Evolutionary conservation across 2,888 invertebrate species (phyloP).

Genomic region (Tridacna gigas): DNA sequence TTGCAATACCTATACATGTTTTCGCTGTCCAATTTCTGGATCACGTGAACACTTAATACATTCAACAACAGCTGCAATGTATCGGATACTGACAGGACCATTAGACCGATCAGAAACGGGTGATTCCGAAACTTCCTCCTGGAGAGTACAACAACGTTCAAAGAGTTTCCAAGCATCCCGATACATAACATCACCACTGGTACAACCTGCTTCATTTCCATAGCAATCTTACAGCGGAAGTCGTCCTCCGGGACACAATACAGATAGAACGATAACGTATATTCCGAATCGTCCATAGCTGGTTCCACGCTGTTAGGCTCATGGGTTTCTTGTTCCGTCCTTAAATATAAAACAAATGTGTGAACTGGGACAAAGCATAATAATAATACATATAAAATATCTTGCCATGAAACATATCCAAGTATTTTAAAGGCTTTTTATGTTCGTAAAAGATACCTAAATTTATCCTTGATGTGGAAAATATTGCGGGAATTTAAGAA

Average conservation of each 20-base stretch:
- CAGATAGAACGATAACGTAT: conserved; percentile 1
- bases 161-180: neutral
- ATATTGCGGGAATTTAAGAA: no score
- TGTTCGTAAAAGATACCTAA: no score
- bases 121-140: conserved; percentile 5
- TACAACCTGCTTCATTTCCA: neutral
- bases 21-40: neutral
- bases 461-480: no score
- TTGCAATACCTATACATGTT: conserved; percentile 8
- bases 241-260: neutral
- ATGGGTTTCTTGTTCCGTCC: no score
- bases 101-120: neutral
- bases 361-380: no score
- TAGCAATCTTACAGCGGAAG: neutral
- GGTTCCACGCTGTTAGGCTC: no score
- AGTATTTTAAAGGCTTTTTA: no score
- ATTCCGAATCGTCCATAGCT: neutral
- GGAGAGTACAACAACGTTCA: neutral
- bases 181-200: neutral
- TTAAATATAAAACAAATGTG: no score
- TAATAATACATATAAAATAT: no score
- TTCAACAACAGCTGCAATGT: neutral
- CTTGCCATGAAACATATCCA: no score
- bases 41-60: conserved; percentile 2
- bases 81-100: conserved; percentile 3